phyloP scores from a whole-genome alignment of 2,113 vertebrate species.

The Sigmodon hispidus region DNA sequence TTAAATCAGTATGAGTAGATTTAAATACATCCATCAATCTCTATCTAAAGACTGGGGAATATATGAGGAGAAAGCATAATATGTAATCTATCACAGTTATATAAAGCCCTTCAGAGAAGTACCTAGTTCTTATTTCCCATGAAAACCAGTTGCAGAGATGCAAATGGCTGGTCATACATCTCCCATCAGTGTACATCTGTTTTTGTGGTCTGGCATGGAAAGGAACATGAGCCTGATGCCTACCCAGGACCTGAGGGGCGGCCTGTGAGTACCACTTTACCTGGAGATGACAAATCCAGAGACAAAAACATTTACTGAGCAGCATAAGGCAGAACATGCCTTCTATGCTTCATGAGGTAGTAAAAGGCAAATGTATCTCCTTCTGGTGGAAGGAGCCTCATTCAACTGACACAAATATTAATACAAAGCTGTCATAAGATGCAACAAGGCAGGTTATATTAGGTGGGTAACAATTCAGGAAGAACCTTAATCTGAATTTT shows the following conservation, averaged over 20 bases:
- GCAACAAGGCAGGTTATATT: neutral
- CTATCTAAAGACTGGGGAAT: neutral
- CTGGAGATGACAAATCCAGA: slow-evolving; percentile 40
- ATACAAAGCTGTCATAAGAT: neutral
- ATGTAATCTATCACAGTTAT: neutral
- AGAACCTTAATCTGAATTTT: neutral
- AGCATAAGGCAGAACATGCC: neutral
- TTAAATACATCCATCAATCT: neutral
- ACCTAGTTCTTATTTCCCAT: neutral
- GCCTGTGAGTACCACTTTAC: neutral
- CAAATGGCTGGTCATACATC: neutral
- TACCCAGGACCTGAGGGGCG: neutral
- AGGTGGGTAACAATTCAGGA: neutral
- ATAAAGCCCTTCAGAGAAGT: neutral
- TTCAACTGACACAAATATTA: rapidly evolving
- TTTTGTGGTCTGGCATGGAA: neutral
- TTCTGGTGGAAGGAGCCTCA: neutral
- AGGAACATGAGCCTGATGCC: neutral
- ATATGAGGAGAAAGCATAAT: neutral
- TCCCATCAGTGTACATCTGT: neutral
- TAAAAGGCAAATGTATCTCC: neutral
- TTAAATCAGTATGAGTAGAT: neutral
- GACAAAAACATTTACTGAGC: neutral
- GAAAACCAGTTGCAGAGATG: neutral
- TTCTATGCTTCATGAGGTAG: neutral